These are phyloP conservation scores for Nephrotoma guestfalica DNA, from an alignment of 2,888 invertebrate genomes.

Conservation along the genomic window DNA sequence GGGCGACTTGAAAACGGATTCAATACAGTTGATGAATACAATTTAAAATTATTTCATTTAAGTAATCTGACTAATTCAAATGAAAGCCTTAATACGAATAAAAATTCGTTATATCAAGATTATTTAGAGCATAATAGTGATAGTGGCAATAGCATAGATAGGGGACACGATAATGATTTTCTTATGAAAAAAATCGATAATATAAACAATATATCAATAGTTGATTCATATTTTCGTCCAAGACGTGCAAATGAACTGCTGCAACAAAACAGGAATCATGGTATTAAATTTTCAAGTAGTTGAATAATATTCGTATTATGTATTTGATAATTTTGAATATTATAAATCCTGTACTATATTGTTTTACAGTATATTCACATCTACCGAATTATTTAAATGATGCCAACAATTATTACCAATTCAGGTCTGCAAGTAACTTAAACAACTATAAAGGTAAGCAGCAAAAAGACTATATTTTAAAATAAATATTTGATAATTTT, in stretches of 20 bases:
- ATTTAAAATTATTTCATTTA: not conserved
- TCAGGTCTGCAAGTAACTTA: not conserved
- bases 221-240: conserved; percentile 59
- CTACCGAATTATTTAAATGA: not conserved
- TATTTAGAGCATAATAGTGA: not conserved
- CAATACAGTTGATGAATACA: conserved; percentile 9
- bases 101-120: not conserved
- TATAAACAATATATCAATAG: conserved; percentile 28
- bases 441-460: not conserved
- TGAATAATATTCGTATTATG: not conserved
- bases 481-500: not conserved
- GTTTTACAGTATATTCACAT: not conserved
- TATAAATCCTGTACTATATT: not conserved
- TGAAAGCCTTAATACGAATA: not conserved
- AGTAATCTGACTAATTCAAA: not conserved
- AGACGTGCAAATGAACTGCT: conserved; percentile 42
- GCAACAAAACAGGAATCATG: conserved; percentile 37
- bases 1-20: conserved; percentile 25
- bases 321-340: not conserved
- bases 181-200: conserved; percentile 5
- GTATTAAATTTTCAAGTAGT: not conserved
- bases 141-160: not conserved
- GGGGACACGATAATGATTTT: not conserved
- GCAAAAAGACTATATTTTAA: not conserved
- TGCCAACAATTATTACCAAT: not conserved